These are phyloP conservation scores for Diglossa brunneiventris DNA, from an alignment of 2,113 vertebrate species.

Conservation along the genomic window DNA sequence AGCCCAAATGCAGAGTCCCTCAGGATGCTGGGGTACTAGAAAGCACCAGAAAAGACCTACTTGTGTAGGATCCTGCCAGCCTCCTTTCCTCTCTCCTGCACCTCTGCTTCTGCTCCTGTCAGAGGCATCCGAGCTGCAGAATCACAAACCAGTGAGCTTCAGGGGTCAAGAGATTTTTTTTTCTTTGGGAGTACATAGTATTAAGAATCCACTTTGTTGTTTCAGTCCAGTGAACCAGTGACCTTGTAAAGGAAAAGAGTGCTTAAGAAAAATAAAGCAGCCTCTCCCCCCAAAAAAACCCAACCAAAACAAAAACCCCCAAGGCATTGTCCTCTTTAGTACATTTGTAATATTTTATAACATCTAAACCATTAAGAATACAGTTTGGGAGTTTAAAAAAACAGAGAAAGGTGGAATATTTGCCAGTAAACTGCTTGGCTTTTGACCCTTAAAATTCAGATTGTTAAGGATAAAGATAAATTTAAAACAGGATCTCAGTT, in stretches of 20 bases:
- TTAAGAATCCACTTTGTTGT: not conserved
- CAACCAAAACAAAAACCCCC: not conserved
- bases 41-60: not conserved
- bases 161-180: not conserved
- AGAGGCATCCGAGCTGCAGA: not conserved
- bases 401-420: not conserved
- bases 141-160: not conserved
- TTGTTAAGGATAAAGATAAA: not conserved
- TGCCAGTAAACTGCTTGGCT: not conserved
- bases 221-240: not conserved
- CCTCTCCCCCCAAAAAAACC: accelerated
- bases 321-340: not conserved
- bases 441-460: not conserved
- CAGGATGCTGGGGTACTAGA: not conserved
- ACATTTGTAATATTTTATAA: not conserved
- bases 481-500: not conserved
- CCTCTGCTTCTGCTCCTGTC: not conserved
- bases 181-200: not conserved
- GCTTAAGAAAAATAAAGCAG: not conserved
- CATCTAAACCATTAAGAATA: not conserved
- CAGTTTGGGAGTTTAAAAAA: not conserved
- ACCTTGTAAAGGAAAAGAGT: not conserved
- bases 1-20: not conserved
- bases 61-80: not conserved
- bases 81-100: not conserved